Evolutionary conservation across 2,113 vertebrate species (phyloP), one percentile per base, ranked within the genome.

Genomic region (Marmota flaviventris): DNA sequence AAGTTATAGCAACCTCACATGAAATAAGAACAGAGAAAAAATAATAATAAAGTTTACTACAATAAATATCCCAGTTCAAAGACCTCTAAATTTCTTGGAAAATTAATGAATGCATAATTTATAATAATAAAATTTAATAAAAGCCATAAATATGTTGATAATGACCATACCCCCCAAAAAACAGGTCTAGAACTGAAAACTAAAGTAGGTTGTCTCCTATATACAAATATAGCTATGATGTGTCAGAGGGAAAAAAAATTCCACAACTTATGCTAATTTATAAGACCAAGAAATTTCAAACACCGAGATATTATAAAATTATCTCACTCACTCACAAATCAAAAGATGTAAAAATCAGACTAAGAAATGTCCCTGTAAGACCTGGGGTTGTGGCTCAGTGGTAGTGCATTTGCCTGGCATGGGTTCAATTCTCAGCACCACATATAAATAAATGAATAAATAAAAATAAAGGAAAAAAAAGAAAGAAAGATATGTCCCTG

Each of bases 51-150:
- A 84, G 17, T 24, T 75, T 89, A 6, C 16, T 92, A 78, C 17
- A 85, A 92, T 92, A 70, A 45, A 8, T 87, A 1, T 42, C n/a
- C 6, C 88, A 67, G 9, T 25, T 25, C 37, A 94, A 85, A 72
- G 8, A 69, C 13, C 12, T 94, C 48, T 61, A 76, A 73, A 61
- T 75, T 72, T 53, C 12, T 70, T 77, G 10, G 65, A 86, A 45
- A 90, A 69, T 56, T 82, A 83, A 45, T 58, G 34, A 81, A 63
- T 51, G 0, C 5, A 79, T 32, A 90, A 72, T 83, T 94, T 42
- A 85, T 67, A 90, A 96, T 39, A 95, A 90, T 81, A 11, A 48
- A 39, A 45, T 45, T 58, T 77, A 69, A 93, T 63, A 70, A 94
- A 97, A 90, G 22, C 34, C 22, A 97, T 32, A 77, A 72, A 82